Evolutionary conservation across 2,113 vertebrate genomes (phyloP), one percentile per base, ranked within the genome.

Genomic region (Callorhinus ursinus): DNA sequence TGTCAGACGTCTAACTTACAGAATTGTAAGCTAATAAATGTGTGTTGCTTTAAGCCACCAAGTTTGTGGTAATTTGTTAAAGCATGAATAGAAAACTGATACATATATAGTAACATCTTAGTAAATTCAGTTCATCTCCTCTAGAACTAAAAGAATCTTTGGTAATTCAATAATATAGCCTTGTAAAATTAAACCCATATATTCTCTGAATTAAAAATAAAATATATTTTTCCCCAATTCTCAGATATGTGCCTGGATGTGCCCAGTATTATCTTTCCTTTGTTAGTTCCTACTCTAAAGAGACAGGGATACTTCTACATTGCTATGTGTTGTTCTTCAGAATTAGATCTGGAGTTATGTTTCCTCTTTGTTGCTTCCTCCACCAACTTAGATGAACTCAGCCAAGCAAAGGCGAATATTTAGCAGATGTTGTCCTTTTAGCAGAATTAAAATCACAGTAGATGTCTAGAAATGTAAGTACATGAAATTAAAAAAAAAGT

Each of bases 311-410:
- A 84, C 4, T 22, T 79, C 59, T 28, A 8, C 4, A 22, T 2
- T 71, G 61, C 11, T 53, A 57, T n/a, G 36, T 61, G 72, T 13
- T 85, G 51, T 55, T 93, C 86, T 69, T 84, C n/a, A 79, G 51
- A 96, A 80, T 77, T 61, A 53, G n/a, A 63, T 71, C 51, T 61
- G 22, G 55, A 63, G 33, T 33, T 83, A 51, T 90, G 61, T 84
- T 57, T 88, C 77, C 90, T 83, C 67, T 92, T 61, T 85, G 67
- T 63, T 65, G 90, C 86, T 71, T 90, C 71, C 80, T 90, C 42
- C 71, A 61, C 46, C 80, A 46, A 36, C 53, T 85, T 63, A 69
- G 80, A 72, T 59, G 36, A 71, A 86, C 26, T 90, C 28, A 42
- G 28, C 51, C 61, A 80, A 53, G 28, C 21, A 55, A 84, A 85